Percentiles rank a stretch among this genome's conserved stretches.
Evolutionary conservation across 2,888 invertebrate genomes (phyloP).

Genomic region (Nephrotoma flavescens): DNA sequence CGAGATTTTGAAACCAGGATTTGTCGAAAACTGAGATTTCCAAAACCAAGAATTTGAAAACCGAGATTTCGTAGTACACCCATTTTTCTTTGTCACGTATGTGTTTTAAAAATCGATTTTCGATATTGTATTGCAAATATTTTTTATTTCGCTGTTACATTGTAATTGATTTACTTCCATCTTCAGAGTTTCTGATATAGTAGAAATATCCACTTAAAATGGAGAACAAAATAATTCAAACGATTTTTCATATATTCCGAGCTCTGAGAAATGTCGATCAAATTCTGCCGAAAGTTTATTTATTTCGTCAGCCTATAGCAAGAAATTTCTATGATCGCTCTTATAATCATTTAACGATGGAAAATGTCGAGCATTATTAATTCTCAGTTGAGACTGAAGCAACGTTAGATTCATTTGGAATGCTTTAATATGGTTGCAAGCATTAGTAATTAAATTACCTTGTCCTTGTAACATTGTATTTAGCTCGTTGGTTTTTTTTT

Average conservation of each 20-base stretch:
- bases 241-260: slow-evolving; percentile 2
- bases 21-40: too few relatives aligned
- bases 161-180: slow-evolving; percentile 3
- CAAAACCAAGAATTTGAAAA: too few relatives aligned
- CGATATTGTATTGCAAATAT: neutral
- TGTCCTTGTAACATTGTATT: neutral
- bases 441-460: neutral
- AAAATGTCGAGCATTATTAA: neutral
- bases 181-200: neutral
- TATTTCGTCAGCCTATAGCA: neutral
- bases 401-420: neutral
- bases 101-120: slow-evolving; percentile 4
- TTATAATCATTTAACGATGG: neutral
- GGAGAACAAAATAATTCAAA: neutral
- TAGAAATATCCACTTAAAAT: neutral
- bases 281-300: slow-evolving; percentile 4
- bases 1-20: too few relatives aligned
- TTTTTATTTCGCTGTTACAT: neutral
- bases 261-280: neutral
- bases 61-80: too few relatives aligned
- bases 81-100: neutral
- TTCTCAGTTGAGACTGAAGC: neutral
- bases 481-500: neutral
- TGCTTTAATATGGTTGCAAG: neutral
- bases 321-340: neutral